phyloP scores from a whole-genome alignment of 2,797 vertebrate species.

The Pseudomugil gertrudae region DNA sequence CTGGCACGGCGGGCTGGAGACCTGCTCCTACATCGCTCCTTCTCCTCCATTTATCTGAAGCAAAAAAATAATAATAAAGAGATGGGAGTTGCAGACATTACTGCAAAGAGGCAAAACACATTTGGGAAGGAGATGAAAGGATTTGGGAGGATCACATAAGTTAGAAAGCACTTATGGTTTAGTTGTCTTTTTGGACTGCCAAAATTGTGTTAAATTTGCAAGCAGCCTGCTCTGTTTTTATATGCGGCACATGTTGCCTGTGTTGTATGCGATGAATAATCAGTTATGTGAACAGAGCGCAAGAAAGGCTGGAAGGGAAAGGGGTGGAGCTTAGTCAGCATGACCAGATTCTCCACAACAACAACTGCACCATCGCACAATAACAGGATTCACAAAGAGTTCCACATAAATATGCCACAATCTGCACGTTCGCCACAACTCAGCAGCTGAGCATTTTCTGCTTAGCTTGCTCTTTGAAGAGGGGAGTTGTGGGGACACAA shows the following conservation, averaged over 20 bases:
- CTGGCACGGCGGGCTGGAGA: conserved; percentile 88
- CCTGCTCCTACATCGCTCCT: conserved; percentile 89
- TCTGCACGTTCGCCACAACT: conserved; percentile 22
- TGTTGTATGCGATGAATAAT: conserved; percentile 63
- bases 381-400: conserved; percentile 23
- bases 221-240: conserved; percentile 39
- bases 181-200: conserved; percentile 18
- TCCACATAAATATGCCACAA: conserved; percentile 22
- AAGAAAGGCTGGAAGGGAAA: conserved; percentile 14
- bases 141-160: conserved; percentile 16
- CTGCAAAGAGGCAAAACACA: conserved; percentile 9
- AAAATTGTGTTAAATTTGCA: conserved; percentile 38
- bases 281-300: conserved; percentile 44
- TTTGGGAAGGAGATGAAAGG: conserved; percentile 31
- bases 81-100: conserved; percentile 15
- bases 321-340: conserved; percentile 24
- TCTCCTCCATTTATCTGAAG: conserved; percentile 85
- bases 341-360: conserved; percentile 42
- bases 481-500: conserved; percentile 27
- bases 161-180: conserved; percentile 23
- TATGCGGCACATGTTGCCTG: conserved; percentile 50
- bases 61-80: conserved; percentile 34
- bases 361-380: conserved; percentile 24
- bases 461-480: conserved; percentile 51
- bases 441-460: conserved; percentile 53